Percentiles rank a stretch among this genome's conserved stretches.
These are phyloP conservation scores for Tapera naevia DNA, from an alignment of 2,797 vertebrate species.

Conservation along the genomic window DNA sequence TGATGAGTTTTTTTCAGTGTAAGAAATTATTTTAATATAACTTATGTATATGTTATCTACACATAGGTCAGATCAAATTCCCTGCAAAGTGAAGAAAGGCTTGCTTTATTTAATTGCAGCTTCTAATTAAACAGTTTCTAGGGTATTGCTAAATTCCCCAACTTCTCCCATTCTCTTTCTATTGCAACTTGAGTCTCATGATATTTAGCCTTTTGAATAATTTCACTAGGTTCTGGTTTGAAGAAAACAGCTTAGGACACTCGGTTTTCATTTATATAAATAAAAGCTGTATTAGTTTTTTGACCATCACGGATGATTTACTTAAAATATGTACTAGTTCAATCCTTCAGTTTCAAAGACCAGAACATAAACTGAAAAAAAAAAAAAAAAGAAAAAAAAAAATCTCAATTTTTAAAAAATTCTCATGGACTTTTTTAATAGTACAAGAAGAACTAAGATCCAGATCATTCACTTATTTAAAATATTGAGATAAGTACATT, in stretches of 20 bases:
- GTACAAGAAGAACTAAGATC: neutral
- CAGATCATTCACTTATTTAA: neutral
- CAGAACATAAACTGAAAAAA: neutral
- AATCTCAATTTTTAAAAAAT: neutral
- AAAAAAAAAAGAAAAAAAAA: neutral
- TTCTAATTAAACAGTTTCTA: conserved; percentile 16
- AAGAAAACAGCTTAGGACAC: neutral
- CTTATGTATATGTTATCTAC: neutral
- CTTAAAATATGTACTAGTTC: neutral
- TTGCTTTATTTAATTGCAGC: neutral
- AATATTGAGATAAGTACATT: neutral
- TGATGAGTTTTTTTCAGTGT: neutral
- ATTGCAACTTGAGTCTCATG: neutral
- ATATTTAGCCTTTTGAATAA: conserved; percentile 14
- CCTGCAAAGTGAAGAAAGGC: neutral
- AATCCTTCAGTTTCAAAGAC: neutral
- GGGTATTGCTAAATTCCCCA: neutral
- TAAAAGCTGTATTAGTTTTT: neutral
- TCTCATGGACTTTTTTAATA: neutral
- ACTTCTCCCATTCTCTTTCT: neutral
- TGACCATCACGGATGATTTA: neutral
- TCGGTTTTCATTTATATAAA: neutral
- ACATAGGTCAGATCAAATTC: neutral
- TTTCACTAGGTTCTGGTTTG: neutral
- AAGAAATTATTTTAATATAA: neutral